Base-by-base conservation (phyloP, 1,140 invertebrate genomes). In the Mycetomoellerius zeteki region DNA sequence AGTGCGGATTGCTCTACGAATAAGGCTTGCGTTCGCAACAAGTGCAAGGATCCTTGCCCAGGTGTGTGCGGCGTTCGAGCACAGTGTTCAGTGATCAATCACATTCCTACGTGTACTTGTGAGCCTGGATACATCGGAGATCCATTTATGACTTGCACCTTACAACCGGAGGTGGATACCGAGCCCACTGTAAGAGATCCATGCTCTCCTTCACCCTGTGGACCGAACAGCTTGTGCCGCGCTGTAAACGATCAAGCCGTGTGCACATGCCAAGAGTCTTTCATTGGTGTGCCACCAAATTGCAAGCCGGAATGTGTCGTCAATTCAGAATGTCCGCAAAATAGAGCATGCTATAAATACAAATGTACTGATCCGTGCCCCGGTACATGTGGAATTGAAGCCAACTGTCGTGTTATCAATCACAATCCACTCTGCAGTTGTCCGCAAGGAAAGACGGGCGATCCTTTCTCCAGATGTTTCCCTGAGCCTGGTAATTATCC, bases 241-340 rank as follows among this genome's bases (percentile, higher is more conserved):
- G 93, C 96, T 0, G 93, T 94, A 0, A 95, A 96, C 33, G 93
- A 95, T 21, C 94, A 96, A 60, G 95, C 96, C 6, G 96, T 96
- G 4, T 97, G 96, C 88, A 94, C 94, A 0, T 97, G 97, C 86
- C 95, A 96, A 87, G 93, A 95, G n/a, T 94, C 94, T 0, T 96
- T 96, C 72, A 92, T 95, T 19, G 96, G 97, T 27, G 91, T 95
- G 27, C 96, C 96, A 8, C 97, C 97, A 82, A 97, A 97, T 88
- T 98, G 98, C 91, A 96, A 97, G 88, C 97, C 97, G 27, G 98
- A 98, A 95, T 98, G 97, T 95, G 96, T 97, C 19, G 97, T 97
- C 0, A 96, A 98, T 92, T 97, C 97, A 0, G 98, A 98, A 89
- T 98, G 98, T 93, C 96, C 97, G n/a, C 96, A 97, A 27, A 97